Base-by-base conservation (phyloP, 2,797 vertebrate genomes). In the Tenualosa thibaudeaui region DNA sequence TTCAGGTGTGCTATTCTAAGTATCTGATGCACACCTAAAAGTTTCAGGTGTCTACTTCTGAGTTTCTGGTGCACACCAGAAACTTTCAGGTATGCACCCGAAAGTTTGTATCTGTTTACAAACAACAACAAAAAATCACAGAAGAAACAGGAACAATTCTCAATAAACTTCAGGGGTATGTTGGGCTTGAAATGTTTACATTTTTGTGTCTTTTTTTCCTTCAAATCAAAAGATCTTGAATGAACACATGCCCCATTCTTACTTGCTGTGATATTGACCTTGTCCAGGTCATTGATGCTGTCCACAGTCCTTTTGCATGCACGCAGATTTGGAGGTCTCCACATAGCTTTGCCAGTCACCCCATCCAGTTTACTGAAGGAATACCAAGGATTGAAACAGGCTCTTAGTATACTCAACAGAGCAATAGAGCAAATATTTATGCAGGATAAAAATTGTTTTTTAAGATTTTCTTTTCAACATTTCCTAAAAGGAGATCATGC, bases 221-320 rank as follows among this genome's bases (percentile, higher is more conserved):
- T 31, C 31, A 31, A 31, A 31, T 31, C 31, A 31, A n/a, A n/a
- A n/a, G n/a, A 31, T 31, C 31, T 31, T 31, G 31, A 31, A 31
- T 71, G 26, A n/a, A 37, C 46, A 31, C 5, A 40, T 3, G 8
- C 15, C 5, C 83, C 31, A 13, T 24, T 87, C 93, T 93, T 89
- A 96, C 96, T 92, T 54, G 89, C 68, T 0, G 94, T 95, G 84
- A 96, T 93, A 9, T 85, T 94, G 87, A 96, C 81, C 8, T 93
- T 92, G 82, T 85, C 81, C 40, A 96, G 89, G 83, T 93, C 92
- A 81, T 89, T 81, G 60, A 96, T 91, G 84, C 84, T 88, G n/a
- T 88, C n/a, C 5, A 89, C 3, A 6, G 85, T 86, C 0, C 56
- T 84, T 17, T 86, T 26, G 83, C 96, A 96, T 13, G 85, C 83